A percentile compares a stretch with the other conserved stretches of the same genome.
Conservation (phyloP, 2,113 vertebrate species). For the Cygnus atratus region DNA sequence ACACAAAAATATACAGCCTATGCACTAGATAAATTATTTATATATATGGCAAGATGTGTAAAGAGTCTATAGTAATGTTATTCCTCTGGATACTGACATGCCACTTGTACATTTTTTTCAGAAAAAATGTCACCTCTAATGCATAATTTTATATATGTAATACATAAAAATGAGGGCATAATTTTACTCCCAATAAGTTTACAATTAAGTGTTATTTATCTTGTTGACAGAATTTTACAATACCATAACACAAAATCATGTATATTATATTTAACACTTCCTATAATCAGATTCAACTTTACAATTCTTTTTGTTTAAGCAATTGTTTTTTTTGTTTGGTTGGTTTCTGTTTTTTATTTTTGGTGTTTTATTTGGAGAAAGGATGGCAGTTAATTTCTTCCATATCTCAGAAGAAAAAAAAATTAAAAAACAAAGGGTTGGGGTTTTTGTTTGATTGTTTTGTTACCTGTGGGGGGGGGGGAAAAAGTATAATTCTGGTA, state of each 20-base stretch:
- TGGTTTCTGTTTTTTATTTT: neutral
- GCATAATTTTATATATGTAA: neutral
- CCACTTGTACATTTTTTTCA: neutral
- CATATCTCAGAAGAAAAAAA: neutral
- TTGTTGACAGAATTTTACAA: neutral
- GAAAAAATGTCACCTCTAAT: neutral
- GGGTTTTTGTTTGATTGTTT: neutral
- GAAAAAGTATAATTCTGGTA: neutral
- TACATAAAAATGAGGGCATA: neutral
- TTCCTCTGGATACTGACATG: constrained; percentile 66
- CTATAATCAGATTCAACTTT: neutral
- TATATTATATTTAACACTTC: neutral
- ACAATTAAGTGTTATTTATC: neutral
- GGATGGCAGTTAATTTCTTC: neutral
- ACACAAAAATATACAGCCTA: constrained; percentile 67
- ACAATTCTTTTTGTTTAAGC: neutral
- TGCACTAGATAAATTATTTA: constrained; percentile 67
- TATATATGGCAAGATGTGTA: constrained; percentile 60
- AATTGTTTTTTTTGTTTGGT: neutral
- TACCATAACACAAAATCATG: neutral
- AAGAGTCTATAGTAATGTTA: neutral
- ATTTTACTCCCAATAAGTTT: neutral
- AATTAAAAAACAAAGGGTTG: neutral
- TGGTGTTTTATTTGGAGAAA: neutral
- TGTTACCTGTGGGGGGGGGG: too few species aligned